A percentile compares a stretch with the other conserved stretches of the same genome.
These are phyloP conservation scores for Oryctolagus cuniculus DNA, from an alignment of 2,113 vertebrate genomes.

Conservation along the genomic window mOryCun1.1 NC_091449.1:33936001-33936500, in stretches of 20 bases:
- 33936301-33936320: conserved; percentile 54
- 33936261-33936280: conserved; percentile 7
- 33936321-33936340: conserved; percentile 7
- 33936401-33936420: conserved; percentile 71
- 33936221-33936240: conserved; percentile 11
- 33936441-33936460: conserved; percentile 95
- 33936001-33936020: neutral
- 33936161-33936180: neutral
- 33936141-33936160: neutral
- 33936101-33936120: conserved; percentile 32
- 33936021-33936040: neutral
- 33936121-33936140: conserved; percentile 50
- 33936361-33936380: neutral
- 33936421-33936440: conserved; percentile 98
- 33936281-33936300: conserved; percentile 64
- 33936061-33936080: conserved; percentile 23
- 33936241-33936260: conserved; percentile 34
- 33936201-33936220: conserved; percentile 47
- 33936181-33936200: neutral
- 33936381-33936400: neutral
- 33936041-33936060: conserved; percentile 13
- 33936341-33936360: conserved; percentile 16
- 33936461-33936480: conserved; percentile 98
- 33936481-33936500: conserved; percentile 99
- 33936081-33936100: conserved; percentile 17